phyloP scores from a whole-genome alignment of 2,888 invertebrate species.

The Autographa pulchrina region DNA sequence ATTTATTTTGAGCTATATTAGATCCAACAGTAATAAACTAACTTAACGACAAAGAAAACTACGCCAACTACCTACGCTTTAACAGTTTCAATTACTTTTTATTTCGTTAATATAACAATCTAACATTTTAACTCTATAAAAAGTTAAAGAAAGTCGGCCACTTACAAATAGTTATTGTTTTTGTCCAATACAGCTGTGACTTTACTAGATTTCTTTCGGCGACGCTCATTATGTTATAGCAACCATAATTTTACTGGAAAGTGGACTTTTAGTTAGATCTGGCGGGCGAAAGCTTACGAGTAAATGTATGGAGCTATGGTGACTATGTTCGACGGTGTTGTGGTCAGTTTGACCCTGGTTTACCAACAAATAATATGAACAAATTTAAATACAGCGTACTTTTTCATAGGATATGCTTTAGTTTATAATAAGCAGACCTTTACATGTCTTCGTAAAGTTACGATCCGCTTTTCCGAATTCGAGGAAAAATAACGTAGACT shows the following conservation, averaged over 20 bases:
- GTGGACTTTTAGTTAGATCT: conserved; percentile 55
- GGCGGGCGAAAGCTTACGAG: conserved; percentile 57
- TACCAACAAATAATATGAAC: conserved; percentile 3
- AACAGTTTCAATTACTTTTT: conserved; percentile 3
- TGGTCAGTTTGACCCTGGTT: neutral
- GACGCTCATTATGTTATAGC: conserved; percentile 69
- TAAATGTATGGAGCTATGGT: conserved; percentile 43
- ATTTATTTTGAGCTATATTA: too few species aligned
- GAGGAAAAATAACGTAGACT: too few species aligned
- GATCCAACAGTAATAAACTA: neutral
- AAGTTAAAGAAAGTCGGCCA: conserved; percentile 64
- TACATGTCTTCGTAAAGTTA: too few species aligned
- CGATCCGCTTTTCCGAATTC: too few species aligned
- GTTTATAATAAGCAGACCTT: too few species aligned
- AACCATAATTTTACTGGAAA: conserved; percentile 63
- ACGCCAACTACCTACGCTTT: neutral
- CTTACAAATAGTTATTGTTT: conserved; percentile 61
- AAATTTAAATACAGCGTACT: neutral
- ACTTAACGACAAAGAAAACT: neutral
- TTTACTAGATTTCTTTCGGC: conserved; percentile 76
- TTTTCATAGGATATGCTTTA: neutral
- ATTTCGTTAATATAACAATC: neutral
- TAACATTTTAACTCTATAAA: conserved; percentile 6
- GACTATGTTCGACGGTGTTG: conserved; percentile 38
- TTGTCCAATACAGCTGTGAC: conserved; percentile 63